A percentile compares a stretch with the other conserved stretches of the same genome.
Conservation (phyloP, 2,888 invertebrate genomes). For the Rhamnusium bicolor region DNA sequence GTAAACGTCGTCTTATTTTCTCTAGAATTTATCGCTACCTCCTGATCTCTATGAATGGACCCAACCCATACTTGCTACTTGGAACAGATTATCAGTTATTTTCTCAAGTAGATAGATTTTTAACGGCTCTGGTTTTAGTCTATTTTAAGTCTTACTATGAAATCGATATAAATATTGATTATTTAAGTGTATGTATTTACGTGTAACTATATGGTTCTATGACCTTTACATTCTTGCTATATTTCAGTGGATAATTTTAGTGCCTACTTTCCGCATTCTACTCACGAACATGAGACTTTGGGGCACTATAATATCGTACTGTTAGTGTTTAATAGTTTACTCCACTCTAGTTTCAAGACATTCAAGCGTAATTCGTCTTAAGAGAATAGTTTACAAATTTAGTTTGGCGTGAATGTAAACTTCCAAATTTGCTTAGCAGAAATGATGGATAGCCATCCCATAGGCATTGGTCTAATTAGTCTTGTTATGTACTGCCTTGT, state of each 20-base stretch:
- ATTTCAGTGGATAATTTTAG: slow-evolving; percentile 22
- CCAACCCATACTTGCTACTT: background rate
- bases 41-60: background rate
- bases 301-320: slow-evolving; percentile 22
- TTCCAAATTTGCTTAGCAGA: slow-evolving; percentile 5
- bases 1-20: no score
- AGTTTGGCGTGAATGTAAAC: slow-evolving; percentile 8
- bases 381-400: slow-evolving; percentile 17
- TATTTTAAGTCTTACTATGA: background rate
- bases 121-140: background rate
- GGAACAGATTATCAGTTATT: background rate
- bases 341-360: slow-evolving; percentile 11
- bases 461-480: background rate
- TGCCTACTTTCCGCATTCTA: slow-evolving; percentile 26
- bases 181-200: slow-evolving; percentile 19
- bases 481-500: background rate
- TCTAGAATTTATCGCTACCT: no score
- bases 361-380: slow-evolving; percentile 5
- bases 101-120: background rate
- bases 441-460: background rate
- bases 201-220: background rate
- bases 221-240: slow-evolving; percentile 21
- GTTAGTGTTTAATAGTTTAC: slow-evolving; percentile 21
- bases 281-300: slow-evolving; percentile 10
- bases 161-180: background rate